Percentiles rank a stretch among this genome's conserved stretches.
Conservation (phyloP, 2,797 vertebrate species). For the Adelosebastes latens region DNA sequence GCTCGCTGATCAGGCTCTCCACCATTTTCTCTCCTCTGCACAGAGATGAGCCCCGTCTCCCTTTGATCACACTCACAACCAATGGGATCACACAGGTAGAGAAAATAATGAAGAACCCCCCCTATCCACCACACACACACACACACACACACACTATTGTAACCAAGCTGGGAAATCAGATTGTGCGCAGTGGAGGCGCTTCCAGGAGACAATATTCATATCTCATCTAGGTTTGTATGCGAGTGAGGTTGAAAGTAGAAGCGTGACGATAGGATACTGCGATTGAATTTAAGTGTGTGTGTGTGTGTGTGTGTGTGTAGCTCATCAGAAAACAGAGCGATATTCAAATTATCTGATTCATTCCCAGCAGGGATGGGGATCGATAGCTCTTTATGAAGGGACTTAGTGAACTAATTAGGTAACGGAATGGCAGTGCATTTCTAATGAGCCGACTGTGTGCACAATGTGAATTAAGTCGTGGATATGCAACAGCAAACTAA, state of each 20-base stretch:
- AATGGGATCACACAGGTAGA: constrained; percentile 59
- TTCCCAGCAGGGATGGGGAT: constrained; percentile 63
- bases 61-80: constrained; percentile 73
- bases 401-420: constrained; percentile 75
- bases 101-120: constrained; percentile 62
- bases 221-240: constrained; percentile 21
- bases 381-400: constrained; percentile 75
- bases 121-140: background rate
- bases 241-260: background rate
- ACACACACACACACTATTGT: constrained; percentile 6
- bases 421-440: constrained; percentile 57
- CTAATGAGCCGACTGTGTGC: constrained; percentile 53
- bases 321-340: constrained; percentile 37
- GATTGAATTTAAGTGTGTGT: constrained; percentile 19
- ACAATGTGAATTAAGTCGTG: constrained; percentile 54
- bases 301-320: constrained; percentile 1
- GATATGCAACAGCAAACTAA: constrained; percentile 31
- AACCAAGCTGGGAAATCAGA: constrained; percentile 47
- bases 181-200: background rate
- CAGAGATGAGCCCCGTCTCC: constrained; percentile 54
- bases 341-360: constrained; percentile 59
- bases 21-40: constrained; percentile 68
- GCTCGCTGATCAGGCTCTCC: constrained; percentile 68
- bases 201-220: constrained; percentile 29
- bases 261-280: background rate